phyloP scores from a whole-genome alignment of 2,888 invertebrate species.

The Lingula anatina region DNA sequence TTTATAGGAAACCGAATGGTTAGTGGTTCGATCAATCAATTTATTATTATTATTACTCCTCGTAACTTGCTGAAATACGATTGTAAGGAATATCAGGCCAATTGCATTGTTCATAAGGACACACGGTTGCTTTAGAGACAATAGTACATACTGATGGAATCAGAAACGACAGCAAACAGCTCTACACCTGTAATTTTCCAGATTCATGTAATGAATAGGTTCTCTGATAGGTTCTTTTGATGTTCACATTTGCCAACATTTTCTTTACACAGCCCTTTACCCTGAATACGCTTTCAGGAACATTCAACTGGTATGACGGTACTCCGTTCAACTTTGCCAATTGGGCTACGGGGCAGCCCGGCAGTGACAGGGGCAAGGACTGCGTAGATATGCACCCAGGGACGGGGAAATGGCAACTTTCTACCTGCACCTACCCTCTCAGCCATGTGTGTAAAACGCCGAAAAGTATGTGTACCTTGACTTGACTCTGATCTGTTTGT shows the following conservation, averaged over 20 bases:
- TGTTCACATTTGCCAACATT: no score
- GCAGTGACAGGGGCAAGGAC: neutral
- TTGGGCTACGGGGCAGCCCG: neutral
- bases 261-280: no score
- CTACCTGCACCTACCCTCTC: neutral
- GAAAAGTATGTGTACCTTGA: constrained; percentile 2
- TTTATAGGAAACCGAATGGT: neutral
- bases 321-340: neutral
- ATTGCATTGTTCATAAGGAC: no score
- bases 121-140: no score
- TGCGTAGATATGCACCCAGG: constrained; percentile 3
- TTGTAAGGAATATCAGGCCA: no score
- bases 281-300: neutral
- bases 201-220: no score
- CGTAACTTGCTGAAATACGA: no score
- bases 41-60: neutral
- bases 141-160: no score
- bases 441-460: neutral
- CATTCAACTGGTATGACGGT: neutral
- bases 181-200: no score
- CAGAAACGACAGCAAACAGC: no score
- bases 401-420: neutral
- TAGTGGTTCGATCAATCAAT: neutral
- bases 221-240: no score
- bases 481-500: no score